Evolutionary conservation across 2,113 vertebrate genomes (phyloP).

Genomic region (Pomatostomus ruficeps): DNA sequence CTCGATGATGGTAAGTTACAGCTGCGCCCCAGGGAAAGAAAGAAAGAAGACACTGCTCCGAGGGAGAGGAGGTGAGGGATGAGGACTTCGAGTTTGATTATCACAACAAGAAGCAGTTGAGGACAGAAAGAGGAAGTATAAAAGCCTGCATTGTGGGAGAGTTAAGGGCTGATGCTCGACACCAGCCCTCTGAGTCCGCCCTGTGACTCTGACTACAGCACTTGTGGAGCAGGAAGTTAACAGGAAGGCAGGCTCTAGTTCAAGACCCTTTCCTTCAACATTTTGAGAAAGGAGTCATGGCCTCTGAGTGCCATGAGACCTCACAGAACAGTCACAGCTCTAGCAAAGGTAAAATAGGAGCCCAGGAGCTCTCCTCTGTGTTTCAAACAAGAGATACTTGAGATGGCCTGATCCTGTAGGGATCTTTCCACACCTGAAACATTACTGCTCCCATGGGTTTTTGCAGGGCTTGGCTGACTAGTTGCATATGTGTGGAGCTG

Average conservation of each 20-base stretch:
- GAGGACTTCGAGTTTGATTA: no score
- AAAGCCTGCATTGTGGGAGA: no score
- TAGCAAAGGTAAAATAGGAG: background rate
- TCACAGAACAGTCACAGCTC: background rate
- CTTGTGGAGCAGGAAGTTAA: background rate
- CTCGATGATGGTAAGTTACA: no score
- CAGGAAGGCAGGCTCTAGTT: background rate
- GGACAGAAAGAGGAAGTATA: no score
- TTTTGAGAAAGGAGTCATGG: background rate
- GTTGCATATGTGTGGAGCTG: background rate
- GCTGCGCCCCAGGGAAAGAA: no score
- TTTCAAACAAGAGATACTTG: background rate
- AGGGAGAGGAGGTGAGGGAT: no score
- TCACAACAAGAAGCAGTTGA: no score
- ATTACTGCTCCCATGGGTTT: background rate
- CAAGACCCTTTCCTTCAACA: background rate
- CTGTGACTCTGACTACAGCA: no score
- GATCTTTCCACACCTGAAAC: background rate
- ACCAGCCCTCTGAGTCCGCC: no score
- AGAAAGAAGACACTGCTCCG: no score
- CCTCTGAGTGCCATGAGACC: background rate
- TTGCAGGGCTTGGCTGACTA: background rate
- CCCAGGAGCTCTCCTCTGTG: rapidly evolving
- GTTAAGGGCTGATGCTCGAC: no score
- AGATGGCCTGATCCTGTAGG: background rate